Percentiles rank a stretch among this genome's conserved stretches.
phyloP scores from a whole-genome alignment of 1,140 invertebrate genomes.

The Diorhabda carinulata region DNA sequence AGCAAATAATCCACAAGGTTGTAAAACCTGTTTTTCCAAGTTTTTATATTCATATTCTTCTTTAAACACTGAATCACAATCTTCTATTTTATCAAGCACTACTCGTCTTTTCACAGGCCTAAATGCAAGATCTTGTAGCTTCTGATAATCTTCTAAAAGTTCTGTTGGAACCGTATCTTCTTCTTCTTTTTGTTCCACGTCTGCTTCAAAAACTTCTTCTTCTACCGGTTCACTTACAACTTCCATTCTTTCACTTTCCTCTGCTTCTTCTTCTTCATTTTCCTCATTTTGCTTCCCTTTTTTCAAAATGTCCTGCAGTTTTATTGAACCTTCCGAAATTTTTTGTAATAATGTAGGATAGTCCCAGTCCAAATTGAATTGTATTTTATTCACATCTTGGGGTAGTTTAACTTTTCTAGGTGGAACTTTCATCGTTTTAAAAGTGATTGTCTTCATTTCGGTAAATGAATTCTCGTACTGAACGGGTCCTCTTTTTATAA shows the following conservation, averaged over 20 bases:
- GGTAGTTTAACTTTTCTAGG: conserved; percentile 14
- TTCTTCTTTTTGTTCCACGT: neutral
- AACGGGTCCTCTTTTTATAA: conserved; percentile 22
- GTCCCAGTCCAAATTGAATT: conserved; percentile 34
- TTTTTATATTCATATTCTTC: conserved; percentile 26
- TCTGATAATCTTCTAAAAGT: conserved; percentile 10
- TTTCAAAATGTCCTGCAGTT: conserved; percentile 25
- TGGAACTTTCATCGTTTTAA: conserved; percentile 31
- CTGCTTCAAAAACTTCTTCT: neutral
- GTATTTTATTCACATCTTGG: conserved; percentile 18
- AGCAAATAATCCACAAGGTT: conserved; percentile 1
- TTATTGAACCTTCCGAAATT: conserved; percentile 29
- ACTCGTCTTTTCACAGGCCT: conserved; percentile 1
- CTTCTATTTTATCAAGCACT: conserved; percentile 1
- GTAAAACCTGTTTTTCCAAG: conserved; percentile 24
- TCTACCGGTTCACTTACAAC: neutral
- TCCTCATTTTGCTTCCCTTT: neutral
- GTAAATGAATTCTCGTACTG: conserved; percentile 20
- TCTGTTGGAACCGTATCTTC: neutral
- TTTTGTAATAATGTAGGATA: conserved; percentile 31
- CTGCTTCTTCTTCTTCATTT: conserved; percentile 8
- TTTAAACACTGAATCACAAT: conserved; percentile 14
- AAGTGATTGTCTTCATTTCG: conserved; percentile 28
- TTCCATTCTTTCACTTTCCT: conserved; percentile 12
- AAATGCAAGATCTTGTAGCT: conserved; percentile 7